Base-by-base conservation (phyloP, 2,888 invertebrate species). In the Trileptium ribeirensis region DNA sequence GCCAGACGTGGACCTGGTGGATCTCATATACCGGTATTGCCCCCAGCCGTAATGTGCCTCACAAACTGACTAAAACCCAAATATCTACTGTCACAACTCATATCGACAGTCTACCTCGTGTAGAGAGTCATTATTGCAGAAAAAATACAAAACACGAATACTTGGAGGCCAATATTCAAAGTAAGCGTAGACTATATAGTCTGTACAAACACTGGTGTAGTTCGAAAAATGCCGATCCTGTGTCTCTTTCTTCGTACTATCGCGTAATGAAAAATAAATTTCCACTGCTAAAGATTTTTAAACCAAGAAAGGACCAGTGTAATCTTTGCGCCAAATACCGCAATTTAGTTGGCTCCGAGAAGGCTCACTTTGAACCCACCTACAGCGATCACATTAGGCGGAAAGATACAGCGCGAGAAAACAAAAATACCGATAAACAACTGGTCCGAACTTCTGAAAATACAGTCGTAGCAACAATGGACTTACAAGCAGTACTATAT, bases 261-360 rank as follows among this genome's bases (percentile, higher is more conserved):
- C 15, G n/a, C 19, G 33, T 78, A 3, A 36, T 79, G 34, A 36
- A 51, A 24, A 36, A 75, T 8, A 33, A 79, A 24, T 78, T 24
- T 37, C 77, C 15, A 8, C 79, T 36, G 24, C 78, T 75, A 8
- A 24, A 74, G 79, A 33, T 79, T 78, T 31, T 8, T 24, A 77
- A 36, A 19, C 79, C 79, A n/a, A 79, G 36, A 36, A 79, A 79
- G 77, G 79, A 79, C 77, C 79, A 79, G 79, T 79, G 79, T 34
- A 34, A 24, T 51, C n/a, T 24, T 1, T 79, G 79, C 34, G 38
- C 31, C 24, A 77, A 77, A 33, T 79, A 29, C 24, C 31, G 77
- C n/a, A 79, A 77, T 77, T n/a, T 31, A 3, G 8, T 15, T n/a
- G 77, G n/a, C 19, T 33, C 29, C 3, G 33, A 3, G 3, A 78